Conservation (phyloP, 2,888 invertebrate genomes). For the Luperina nickerlii region DNA sequence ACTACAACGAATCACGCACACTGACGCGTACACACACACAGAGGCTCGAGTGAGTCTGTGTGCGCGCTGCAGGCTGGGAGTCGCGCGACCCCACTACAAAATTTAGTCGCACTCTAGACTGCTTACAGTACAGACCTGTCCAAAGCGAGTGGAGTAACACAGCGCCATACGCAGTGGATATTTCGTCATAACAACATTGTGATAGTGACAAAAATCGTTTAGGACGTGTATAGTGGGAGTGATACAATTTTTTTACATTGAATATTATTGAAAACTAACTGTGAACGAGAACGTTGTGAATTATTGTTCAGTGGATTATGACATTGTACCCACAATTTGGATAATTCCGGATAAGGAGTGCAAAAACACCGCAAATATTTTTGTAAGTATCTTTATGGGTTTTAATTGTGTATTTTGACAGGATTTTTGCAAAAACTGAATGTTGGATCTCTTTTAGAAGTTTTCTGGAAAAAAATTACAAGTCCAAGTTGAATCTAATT, state of each 20-base stretch:
- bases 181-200: constrained; percentile 89
- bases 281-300: constrained; percentile 80
- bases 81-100: constrained; percentile 89
- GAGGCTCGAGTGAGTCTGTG: constrained; percentile 66
- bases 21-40: constrained; percentile 67
- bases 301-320: constrained; percentile 84
- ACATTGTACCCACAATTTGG: constrained; percentile 87
- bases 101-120: constrained; percentile 87
- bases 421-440: constrained; percentile 42
- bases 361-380: constrained; percentile 89
- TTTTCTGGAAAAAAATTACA: constrained; percentile 28
- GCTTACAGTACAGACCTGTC: constrained; percentile 80
- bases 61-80: constrained; percentile 82
- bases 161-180: constrained; percentile 83
- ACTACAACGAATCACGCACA: constrained; percentile 73
- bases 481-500: constrained; percentile 22
- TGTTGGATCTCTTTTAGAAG: constrained; percentile 1
- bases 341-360: constrained; percentile 88
- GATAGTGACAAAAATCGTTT: constrained; percentile 85
- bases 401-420: constrained; percentile 48
- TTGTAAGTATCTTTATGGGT: constrained; percentile 83
- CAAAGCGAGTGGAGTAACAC: constrained; percentile 78
- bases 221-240: constrained; percentile 88
- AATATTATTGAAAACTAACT: constrained; percentile 75
- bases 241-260: constrained; percentile 75